These are phyloP conservation scores for Apomyelois bistriatella DNA, from an alignment of 2,888 invertebrate genomes.

Conservation along the genomic window DNA sequence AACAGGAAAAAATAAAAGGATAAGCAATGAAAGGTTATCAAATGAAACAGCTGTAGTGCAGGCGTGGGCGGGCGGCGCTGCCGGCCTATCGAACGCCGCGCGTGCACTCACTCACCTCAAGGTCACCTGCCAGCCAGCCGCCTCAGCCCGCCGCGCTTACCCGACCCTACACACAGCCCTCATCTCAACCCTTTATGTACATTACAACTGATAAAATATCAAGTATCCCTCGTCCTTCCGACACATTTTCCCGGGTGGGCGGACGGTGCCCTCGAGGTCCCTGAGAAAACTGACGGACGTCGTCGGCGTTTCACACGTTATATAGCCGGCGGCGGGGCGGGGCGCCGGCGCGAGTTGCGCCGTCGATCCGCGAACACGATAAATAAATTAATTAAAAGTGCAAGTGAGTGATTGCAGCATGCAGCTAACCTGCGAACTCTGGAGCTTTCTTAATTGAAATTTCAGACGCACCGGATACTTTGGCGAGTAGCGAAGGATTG, in stretches of 20 bases:
- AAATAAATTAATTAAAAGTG: constrained; percentile 82
- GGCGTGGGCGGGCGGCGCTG: constrained; percentile 59
- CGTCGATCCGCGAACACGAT: constrained; percentile 77
- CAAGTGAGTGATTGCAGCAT: constrained; percentile 77
- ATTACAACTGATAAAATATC: constrained; percentile 48
- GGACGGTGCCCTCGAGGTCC: constrained; percentile 58
- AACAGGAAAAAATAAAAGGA: constrained; percentile 26
- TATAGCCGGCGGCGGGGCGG: constrained; percentile 69
- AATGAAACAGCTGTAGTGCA: constrained; percentile 72
- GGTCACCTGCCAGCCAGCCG: constrained; percentile 44
- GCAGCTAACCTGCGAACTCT: constrained; percentile 64
- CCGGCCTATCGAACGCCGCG: constrained; percentile 58
- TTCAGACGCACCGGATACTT: constrained; percentile 52
- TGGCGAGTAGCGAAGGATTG: constrained; percentile 44
- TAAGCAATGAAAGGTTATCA: constrained; percentile 46
- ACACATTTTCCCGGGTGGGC: constrained; percentile 54
- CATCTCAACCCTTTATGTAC: constrained; percentile 47
- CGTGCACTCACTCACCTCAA: constrained; percentile 70
- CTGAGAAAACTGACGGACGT: constrained; percentile 74
- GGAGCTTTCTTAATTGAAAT: constrained; percentile 72
- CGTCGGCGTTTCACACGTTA: constrained; percentile 53
- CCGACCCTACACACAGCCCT: constrained; percentile 53
- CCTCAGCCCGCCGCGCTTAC: constrained; percentile 29
- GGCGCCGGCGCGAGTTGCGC: constrained; percentile 74
- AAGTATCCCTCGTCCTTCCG: constrained; percentile 64